Base-by-base conservation (phyloP, 1,140 invertebrate species). In the Cydia fagiglandana region DNA sequence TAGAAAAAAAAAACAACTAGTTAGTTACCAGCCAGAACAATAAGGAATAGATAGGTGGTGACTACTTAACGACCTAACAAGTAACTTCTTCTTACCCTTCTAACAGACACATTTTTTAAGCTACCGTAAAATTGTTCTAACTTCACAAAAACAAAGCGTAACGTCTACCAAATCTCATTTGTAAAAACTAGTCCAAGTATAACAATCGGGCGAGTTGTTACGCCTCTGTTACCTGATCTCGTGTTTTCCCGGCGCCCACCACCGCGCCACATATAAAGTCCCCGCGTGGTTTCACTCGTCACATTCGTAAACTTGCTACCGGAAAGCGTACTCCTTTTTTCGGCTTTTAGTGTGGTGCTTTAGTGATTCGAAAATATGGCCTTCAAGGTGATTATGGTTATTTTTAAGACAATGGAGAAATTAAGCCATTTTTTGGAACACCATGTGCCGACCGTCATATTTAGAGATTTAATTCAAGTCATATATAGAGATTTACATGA, bases 251-350 rank as follows among this genome's bases (percentile, higher is more conserved):
- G 81, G 83, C 82, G 81, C 84, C 78, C 73, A 78, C 73, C 66
- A 66, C 53, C 53, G 78, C 73, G 10, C 77, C 68, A 80, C 79
- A 83, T 90, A 90, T 88, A 90, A 84, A 86, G 79, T 82, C 79
- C 75, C 66, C 34, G 83, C 64, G 64, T 28, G 79, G 78, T 88
- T 87, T 88, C 84, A 78, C 85, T 82, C 74, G 45, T 66, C 78
- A 84, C 88, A 90, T 78, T 88, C 84, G 79, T 79, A 76, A 80
- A 77, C 78, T 75, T 80, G 76, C 79, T 74, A 78, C 79, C 79
- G 78, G 75, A 77, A 78, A 80, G 77, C 75, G 79, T 82, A 79
- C 81, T 78, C 76, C 79, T 76, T 76, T 76, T 24, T 75, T 73
- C 76, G 74, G 79, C 76, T 68, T 70, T 77, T 64, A 79, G 78